Percentiles rank a stretch among this genome's conserved stretches.
phyloP scores from a whole-genome alignment of 1,140 invertebrate species.

The Coenobita brevimanus region DNA sequence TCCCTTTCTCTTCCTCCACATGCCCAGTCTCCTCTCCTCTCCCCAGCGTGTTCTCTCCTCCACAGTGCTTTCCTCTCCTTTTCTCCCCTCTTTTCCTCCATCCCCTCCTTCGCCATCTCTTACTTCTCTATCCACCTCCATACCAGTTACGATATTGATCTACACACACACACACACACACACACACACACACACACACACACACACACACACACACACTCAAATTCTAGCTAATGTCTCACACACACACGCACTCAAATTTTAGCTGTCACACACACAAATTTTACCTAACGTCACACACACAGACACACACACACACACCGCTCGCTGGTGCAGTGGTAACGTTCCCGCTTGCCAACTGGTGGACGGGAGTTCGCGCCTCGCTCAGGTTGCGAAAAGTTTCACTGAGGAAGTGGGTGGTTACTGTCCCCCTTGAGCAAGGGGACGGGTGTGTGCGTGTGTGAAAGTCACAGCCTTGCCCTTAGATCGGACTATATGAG shows the following conservation, averaged over 20 bases:
- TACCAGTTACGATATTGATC: no score
- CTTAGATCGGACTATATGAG: no score
- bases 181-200: constrained; percentile 5
- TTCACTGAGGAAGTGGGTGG: no score
- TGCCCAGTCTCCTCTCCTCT: background rate
- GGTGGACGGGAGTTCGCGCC: no score
- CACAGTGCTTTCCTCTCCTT: background rate
- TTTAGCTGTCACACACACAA: background rate
- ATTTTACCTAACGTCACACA: background rate
- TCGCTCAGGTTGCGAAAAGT: no score
- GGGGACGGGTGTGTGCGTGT: no score
- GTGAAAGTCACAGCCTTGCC: no score
- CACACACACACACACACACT: background rate
- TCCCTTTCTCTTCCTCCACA: no score
- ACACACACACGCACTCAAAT: background rate
- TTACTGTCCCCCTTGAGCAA: no score
- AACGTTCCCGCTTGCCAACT: no score
- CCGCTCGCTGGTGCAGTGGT: no score
- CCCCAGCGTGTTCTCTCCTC: background rate
- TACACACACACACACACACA: constrained; percentile 2
- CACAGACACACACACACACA: no score
- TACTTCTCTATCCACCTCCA: background rate
- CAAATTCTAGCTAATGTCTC: background rate
- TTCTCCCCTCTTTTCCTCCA: background rate
- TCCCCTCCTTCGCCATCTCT: background rate